phyloP scores from a whole-genome alignment of 2,888 invertebrate genomes.

The Oasisia sp. region DNA sequence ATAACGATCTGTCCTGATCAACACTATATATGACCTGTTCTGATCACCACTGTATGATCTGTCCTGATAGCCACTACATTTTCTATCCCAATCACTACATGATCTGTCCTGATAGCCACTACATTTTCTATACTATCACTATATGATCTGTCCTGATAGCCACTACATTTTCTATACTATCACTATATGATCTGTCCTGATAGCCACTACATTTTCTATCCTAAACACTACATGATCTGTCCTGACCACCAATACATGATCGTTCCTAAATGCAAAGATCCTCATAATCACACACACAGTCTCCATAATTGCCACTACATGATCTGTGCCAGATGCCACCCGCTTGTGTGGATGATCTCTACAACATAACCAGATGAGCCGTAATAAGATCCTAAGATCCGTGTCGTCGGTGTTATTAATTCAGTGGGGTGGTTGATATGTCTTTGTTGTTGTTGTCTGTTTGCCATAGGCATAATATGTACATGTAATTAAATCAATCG shows the following conservation, averaged over 20 bases:
- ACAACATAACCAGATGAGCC: not conserved
- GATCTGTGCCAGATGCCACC: not conserved
- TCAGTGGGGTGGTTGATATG: not conserved
- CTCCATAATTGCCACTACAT: too few species aligned
- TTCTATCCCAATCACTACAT: not conserved
- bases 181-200: too few species aligned
- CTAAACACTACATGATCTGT: too few species aligned
- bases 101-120: not conserved
- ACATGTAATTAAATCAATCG: not conserved
- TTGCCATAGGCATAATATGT: not conserved
- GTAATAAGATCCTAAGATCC: not conserved
- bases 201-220: too few species aligned
- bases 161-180: too few species aligned
- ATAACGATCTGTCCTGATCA: not conserved
- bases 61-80: not conserved
- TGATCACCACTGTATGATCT: not conserved
- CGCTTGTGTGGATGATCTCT: not conserved
- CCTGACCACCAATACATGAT: too few species aligned
- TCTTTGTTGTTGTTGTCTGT: not conserved
- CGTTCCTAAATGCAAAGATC: not conserved
- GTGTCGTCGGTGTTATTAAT: not conserved
- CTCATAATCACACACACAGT: too few species aligned
- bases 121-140: too few species aligned
- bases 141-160: too few species aligned
- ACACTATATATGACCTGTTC: not conserved